Percentiles rank a stretch among this genome's conserved stretches.
These are phyloP conservation scores for Dermolepida albohirtum DNA, from an alignment of 2,888 invertebrate species.

Conservation along the genomic window DNA sequence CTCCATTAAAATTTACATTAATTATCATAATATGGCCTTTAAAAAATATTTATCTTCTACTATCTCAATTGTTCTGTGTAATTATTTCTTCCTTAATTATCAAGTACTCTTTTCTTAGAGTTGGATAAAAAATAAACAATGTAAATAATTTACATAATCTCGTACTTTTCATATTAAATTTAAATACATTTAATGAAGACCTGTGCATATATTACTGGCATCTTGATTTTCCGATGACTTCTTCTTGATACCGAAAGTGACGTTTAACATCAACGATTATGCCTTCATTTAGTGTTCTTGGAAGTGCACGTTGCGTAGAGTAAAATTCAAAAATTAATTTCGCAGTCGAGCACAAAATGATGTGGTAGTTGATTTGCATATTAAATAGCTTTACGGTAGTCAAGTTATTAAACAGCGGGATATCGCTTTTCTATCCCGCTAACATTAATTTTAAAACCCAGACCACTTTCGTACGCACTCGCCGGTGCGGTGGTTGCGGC, in stretches of 20 bases:
- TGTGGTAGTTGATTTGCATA: conserved; percentile 40
- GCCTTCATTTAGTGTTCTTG: neutral
- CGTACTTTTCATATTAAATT: neutral
- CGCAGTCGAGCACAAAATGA: conserved; percentile 30
- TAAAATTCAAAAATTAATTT: conserved; percentile 40
- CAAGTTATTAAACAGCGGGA: conserved; percentile 43
- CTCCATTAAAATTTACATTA: too few relatives aligned
- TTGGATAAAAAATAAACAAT: too few relatives aligned
- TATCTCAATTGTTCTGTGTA: too few relatives aligned
- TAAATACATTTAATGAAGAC: neutral
- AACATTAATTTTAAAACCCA: conserved; percentile 38
- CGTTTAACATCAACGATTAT: conserved; percentile 25
- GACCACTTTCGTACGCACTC: conserved; percentile 8
- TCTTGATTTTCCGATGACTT: conserved; percentile 3
- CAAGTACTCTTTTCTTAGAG: too few relatives aligned
- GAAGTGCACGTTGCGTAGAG: neutral
- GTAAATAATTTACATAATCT: too few relatives aligned
- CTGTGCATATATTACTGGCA: conserved; percentile 3
- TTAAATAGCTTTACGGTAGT: conserved; percentile 42
- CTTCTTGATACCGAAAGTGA: conserved; percentile 12
- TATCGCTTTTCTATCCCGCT: conserved; percentile 31
- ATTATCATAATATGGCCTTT: too few relatives aligned
- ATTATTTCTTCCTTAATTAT: too few relatives aligned
- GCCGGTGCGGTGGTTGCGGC: conserved; percentile 8
- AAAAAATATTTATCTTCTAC: too few relatives aligned